These are phyloP conservation scores for Brachypodius melanocephalos DNA, from an alignment of 2,113 vertebrate species.

Conservation along the genomic window DNA sequence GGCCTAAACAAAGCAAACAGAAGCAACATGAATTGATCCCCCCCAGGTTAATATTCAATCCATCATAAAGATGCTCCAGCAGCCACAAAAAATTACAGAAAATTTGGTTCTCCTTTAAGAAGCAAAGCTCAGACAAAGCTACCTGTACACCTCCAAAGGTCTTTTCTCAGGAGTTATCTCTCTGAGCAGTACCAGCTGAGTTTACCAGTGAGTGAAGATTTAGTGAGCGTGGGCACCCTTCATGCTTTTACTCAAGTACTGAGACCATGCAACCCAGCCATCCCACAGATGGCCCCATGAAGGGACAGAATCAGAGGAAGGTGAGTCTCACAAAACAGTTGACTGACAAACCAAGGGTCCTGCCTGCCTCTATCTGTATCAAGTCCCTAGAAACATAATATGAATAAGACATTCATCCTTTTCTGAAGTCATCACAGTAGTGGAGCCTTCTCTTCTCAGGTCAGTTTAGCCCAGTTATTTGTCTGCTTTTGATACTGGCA, in stretches of 20 bases:
- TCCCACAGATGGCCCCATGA: rapidly evolving
- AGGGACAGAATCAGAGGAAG: not conserved
- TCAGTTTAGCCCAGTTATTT: not conserved
- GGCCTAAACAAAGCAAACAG: not conserved
- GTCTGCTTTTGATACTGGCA: not conserved
- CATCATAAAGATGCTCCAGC: not conserved
- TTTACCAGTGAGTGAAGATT: not conserved
- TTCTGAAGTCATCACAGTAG: not conserved
- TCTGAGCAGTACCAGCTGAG: not conserved
- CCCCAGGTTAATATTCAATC: not conserved
- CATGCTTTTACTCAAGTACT: rapidly evolving
- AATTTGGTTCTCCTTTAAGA: not conserved
- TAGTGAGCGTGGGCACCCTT: not conserved
- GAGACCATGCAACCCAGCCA: not conserved
- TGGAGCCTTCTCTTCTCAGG: not conserved
- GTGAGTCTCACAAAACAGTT: not conserved
- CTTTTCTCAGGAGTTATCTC: not conserved
- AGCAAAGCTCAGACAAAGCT: not conserved
- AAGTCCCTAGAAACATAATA: not conserved
- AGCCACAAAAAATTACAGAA: not conserved
- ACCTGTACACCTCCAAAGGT: not conserved
- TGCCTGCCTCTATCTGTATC: not conserved
- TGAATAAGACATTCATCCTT: not conserved
- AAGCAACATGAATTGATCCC: not conserved
- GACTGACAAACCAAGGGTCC: not conserved